phyloP scores from a whole-genome alignment of 2,113 vertebrate genomes.

The Euleptes europaea region DNA sequence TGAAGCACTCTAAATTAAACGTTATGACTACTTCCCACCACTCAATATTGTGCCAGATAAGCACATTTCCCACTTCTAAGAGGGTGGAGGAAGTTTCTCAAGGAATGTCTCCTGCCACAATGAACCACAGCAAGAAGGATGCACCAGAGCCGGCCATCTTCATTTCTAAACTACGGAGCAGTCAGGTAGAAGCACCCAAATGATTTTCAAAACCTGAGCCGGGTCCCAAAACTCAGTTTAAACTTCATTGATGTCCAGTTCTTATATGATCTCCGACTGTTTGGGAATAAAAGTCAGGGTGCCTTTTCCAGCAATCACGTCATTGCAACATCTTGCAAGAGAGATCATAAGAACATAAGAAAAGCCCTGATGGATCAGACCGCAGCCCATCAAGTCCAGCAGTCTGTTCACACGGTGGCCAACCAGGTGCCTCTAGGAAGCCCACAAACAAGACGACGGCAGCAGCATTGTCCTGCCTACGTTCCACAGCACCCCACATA shows the following conservation, averaged over 20 bases:
- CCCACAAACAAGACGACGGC: no score
- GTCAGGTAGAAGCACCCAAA: not conserved
- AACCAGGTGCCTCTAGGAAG: no score
- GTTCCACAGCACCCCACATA: no score
- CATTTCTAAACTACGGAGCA: not conserved
- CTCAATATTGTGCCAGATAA: not conserved
- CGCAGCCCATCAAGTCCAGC: no score
- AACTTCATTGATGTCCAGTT: not conserved
- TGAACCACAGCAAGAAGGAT: slow-evolving; percentile 9
- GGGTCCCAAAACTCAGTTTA: not conserved
- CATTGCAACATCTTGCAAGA: not conserved
- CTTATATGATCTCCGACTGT: no score
- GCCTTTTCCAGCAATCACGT: not conserved
- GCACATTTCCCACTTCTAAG: not conserved
- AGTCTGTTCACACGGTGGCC: no score
- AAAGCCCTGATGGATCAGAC: no score
- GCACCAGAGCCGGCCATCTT: not conserved
- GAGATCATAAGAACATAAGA: no score
- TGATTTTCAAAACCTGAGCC: not conserved
- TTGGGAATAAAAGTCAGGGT: not conserved
- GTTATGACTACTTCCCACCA: not conserved
- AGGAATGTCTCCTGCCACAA: not conserved
- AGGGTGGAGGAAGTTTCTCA: not conserved
- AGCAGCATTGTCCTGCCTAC: no score
- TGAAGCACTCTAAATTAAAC: not conserved